phyloP scores from a whole-genome alignment of 1,140 invertebrate genomes.

The Drosophila parvula region DNA sequence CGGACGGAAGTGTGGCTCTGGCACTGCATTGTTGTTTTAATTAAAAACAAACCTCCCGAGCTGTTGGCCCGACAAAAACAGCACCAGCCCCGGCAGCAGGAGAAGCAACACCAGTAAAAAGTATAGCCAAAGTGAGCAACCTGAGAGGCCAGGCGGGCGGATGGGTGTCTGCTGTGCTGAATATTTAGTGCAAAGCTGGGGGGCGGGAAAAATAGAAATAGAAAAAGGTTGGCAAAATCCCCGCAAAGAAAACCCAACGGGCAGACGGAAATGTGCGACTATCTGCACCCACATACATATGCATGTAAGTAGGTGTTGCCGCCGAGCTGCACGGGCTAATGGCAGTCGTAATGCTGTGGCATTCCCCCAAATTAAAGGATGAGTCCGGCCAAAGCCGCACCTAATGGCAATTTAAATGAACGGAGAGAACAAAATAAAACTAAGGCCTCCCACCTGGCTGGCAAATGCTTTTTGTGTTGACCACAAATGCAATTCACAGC shows the following conservation, averaged over 20 bases:
- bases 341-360: slow-evolving; percentile 67
- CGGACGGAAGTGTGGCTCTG: slow-evolving; percentile 56
- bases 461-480: slow-evolving; percentile 56
- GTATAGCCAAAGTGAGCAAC: slow-evolving; percentile 61
- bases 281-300: slow-evolving; percentile 20
- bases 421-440: slow-evolving; percentile 29
- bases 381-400: slow-evolving; percentile 51
- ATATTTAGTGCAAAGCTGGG: slow-evolving; percentile 68
- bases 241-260: slow-evolving; percentile 25
- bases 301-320: slow-evolving; percentile 10
- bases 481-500: slow-evolving; percentile 78
- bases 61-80: slow-evolving; percentile 51
- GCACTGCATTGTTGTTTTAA: slow-evolving; percentile 77
- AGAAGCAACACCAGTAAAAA: slow-evolving; percentile 15
- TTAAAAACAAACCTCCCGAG: slow-evolving; percentile 74
- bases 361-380: slow-evolving; percentile 43
- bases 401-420: slow-evolving; percentile 76
- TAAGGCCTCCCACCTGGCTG: slow-evolving; percentile 16
- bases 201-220: slow-evolving; percentile 20
- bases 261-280: slow-evolving; percentile 50
- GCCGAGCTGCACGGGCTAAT: slow-evolving; percentile 32
- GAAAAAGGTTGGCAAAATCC: slow-evolving; percentile 41
- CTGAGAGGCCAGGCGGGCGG: slow-evolving; percentile 17
- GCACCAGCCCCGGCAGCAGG: background rate
- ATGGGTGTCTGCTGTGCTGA: slow-evolving; percentile 52